phyloP scores from a whole-genome alignment of 1,140 invertebrate genomes.

The Andrena cerasifolii region DNA sequence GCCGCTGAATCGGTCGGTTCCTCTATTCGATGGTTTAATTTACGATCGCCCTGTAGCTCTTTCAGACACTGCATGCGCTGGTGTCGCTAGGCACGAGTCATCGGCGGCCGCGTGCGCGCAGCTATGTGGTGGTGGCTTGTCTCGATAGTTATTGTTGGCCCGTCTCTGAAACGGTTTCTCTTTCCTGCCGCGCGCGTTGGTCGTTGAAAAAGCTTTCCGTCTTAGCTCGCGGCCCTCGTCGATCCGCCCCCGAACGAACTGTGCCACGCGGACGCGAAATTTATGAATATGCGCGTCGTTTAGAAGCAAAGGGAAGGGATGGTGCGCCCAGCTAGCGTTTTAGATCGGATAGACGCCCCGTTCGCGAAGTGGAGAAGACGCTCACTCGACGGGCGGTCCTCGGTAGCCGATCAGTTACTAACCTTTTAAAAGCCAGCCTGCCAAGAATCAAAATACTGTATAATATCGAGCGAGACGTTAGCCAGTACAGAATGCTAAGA shows the following conservation, averaged over 20 bases:
- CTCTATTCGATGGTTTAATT: too few relatives aligned
- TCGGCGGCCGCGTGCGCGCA: too few relatives aligned
- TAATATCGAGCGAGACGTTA: slow-evolving; percentile 69
- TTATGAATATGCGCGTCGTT: slow-evolving; percentile 63
- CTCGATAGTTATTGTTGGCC: slow-evolving; percentile 9
- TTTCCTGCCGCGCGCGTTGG: background rate
- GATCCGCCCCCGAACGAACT: slow-evolving; percentile 39
- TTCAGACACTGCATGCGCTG: too few relatives aligned
- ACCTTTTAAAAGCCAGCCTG: slow-evolving; percentile 68
- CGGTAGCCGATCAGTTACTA: slow-evolving; percentile 63
- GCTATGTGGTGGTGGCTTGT: too few relatives aligned
- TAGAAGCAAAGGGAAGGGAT: slow-evolving; percentile 53
- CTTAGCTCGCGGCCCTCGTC: slow-evolving; percentile 44
- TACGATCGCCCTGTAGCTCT: too few relatives aligned
- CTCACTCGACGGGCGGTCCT: slow-evolving; percentile 72
- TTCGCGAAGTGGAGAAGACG: slow-evolving; percentile 49
- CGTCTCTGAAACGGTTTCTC: background rate
- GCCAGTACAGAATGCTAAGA: slow-evolving; percentile 77
- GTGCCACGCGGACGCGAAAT: slow-evolving; percentile 34
- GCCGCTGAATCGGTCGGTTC: too few relatives aligned
- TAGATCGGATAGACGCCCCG: slow-evolving; percentile 69
- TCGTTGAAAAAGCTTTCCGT: slow-evolving; percentile 61
- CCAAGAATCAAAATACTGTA: slow-evolving; percentile 73
- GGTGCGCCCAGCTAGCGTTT: slow-evolving; percentile 72
- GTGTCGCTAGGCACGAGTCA: too few relatives aligned